Evolutionary conservation across 2,888 invertebrate species (phyloP).

Genomic region (Halocaridina rubra): DNA sequence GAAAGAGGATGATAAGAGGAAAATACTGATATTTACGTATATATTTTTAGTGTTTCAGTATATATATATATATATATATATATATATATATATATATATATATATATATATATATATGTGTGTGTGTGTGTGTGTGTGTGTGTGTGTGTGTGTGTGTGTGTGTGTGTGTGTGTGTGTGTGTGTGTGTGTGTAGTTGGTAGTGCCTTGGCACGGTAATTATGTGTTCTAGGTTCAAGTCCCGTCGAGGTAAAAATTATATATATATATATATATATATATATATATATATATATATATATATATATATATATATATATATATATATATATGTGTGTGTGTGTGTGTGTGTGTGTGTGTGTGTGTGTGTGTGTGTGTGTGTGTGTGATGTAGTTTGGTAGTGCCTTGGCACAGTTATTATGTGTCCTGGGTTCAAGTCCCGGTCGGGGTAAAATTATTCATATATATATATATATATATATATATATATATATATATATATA

Average conservation of each 20-base stretch:
- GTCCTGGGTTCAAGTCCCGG: too few relatives aligned
- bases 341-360: not conserved
- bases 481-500: too few relatives aligned
- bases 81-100: constrained; percentile 9
- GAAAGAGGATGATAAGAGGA: too few relatives aligned
- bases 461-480: too few relatives aligned
- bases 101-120: not conserved
- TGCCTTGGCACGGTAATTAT: too few relatives aligned
- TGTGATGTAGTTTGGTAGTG: too few relatives aligned
- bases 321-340: not conserved
- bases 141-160: not conserved
- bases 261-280: not conserved
- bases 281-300: not conserved
- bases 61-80: constrained; percentile 14
- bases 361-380: not conserved
- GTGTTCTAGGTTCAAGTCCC: too few relatives aligned
- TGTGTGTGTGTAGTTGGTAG: too few relatives aligned
- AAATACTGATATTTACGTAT: too few relatives aligned
- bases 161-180: not conserved
- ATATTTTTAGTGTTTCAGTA: not conserved
- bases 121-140: not conserved
- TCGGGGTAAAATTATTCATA: too few relatives aligned
- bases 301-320: constrained; percentile 9
- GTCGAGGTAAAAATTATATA: not conserved
- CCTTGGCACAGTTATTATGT: too few relatives aligned